Percentiles rank a stretch among this genome's conserved stretches.
phyloP scores from a whole-genome alignment of 2,888 invertebrate species.

The Mamestra brassicae region DNA sequence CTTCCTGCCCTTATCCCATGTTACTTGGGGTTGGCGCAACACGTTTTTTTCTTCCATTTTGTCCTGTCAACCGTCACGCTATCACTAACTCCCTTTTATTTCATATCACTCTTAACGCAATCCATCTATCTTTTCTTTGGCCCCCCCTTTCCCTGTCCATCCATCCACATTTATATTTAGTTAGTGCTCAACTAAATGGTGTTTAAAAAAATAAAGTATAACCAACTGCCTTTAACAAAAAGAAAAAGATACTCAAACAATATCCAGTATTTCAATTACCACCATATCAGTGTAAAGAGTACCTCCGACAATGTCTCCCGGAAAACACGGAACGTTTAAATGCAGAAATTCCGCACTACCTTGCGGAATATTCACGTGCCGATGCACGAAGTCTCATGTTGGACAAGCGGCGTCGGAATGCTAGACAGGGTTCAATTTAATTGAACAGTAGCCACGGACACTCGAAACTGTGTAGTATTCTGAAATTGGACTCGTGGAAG shows the following conservation, averaged over 20 bases:
- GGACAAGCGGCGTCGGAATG: conserved; percentile 55
- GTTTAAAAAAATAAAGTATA: too few species aligned
- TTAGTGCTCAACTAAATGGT: too few species aligned
- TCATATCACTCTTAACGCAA: too few species aligned
- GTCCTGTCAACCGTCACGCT: too few species aligned
- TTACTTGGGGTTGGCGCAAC: too few species aligned
- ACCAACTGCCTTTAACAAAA: neutral
- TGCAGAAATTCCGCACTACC: conserved; percentile 58
- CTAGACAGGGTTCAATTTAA: conserved; percentile 72
- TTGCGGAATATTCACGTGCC: conserved; percentile 55
- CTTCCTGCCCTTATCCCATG: too few species aligned
- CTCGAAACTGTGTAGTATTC: conserved; percentile 66
- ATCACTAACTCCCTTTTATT: too few species aligned
- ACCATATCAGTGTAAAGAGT: conserved; percentile 30
- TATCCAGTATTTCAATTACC: conserved; percentile 45
- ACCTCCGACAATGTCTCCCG: conserved; percentile 4
- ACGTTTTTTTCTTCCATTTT: too few species aligned
- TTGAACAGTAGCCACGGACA: conserved; percentile 69
- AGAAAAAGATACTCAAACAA: neutral
- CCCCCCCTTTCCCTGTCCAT: too few species aligned
- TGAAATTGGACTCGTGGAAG: conserved; percentile 65
- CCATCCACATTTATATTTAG: too few species aligned
- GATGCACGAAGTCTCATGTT: conserved; percentile 56
- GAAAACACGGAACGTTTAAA: conserved; percentile 43
- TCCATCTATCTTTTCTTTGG: too few species aligned